A percentile compares a stretch with the other conserved stretches of the same genome.
phyloP scores from a whole-genome alignment of 2,888 invertebrate genomes.

The Chelonus formosanus region DNA sequence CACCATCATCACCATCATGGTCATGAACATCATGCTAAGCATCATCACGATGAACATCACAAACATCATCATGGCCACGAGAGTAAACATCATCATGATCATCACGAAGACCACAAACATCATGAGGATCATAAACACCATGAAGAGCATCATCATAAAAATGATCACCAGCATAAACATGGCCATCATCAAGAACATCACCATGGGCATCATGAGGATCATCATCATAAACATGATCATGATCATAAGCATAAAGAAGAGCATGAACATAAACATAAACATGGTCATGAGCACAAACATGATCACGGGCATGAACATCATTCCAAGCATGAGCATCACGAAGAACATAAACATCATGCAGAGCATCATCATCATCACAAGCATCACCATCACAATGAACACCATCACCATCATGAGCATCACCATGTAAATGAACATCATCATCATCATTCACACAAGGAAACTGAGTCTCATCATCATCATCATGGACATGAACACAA shows the following conservation, averaged over 20 bases:
- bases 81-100: slow-evolving; percentile 37
- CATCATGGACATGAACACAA: slow-evolving; percentile 56
- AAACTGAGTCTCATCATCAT: slow-evolving; percentile 55
- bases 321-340: slow-evolving; percentile 47
- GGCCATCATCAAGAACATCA: slow-evolving; percentile 43
- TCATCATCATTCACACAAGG: slow-evolving; percentile 56
- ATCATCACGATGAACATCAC: too few relatives aligned
- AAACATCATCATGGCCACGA: slow-evolving; percentile 43
- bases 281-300: slow-evolving; percentile 47
- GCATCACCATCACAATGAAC: slow-evolving; percentile 54
- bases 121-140: slow-evolving; percentile 37
- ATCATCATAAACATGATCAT: slow-evolving; percentile 51
- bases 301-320: slow-evolving; percentile 46
- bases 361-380: slow-evolving; percentile 57
- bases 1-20: too few relatives aligned
- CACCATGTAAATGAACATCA: slow-evolving; percentile 57
- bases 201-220: slow-evolving; percentile 43
- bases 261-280: slow-evolving; percentile 38
- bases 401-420: slow-evolving; percentile 57
- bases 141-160: slow-evolving; percentile 33
- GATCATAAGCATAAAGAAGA: slow-evolving; percentile 46
- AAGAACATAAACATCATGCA: slow-evolving; percentile 51
- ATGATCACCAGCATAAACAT: slow-evolving; percentile 31
- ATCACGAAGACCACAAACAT: slow-evolving; percentile 43
- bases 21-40: too few relatives aligned